Evolutionary conservation across 2,797 vertebrate species (phyloP).

Genomic region (Sebastes flavidus): DNA sequence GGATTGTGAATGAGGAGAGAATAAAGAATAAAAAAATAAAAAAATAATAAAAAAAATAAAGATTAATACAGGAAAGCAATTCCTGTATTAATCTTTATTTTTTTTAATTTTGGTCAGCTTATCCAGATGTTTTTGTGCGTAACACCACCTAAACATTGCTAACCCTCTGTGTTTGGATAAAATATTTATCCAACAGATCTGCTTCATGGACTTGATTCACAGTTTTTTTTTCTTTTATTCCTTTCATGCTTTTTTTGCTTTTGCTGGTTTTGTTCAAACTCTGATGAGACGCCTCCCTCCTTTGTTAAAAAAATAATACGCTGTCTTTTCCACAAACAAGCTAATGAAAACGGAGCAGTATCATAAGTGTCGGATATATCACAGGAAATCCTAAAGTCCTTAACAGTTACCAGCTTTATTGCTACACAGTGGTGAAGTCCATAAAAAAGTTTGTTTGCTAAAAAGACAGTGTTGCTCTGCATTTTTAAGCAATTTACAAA

Average conservation of each 20-base stretch:
- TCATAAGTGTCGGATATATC: background rate
- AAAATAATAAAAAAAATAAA: too few relatives aligned
- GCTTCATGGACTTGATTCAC: slow-evolving; percentile 12
- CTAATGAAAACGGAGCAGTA: background rate
- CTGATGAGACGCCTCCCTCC: slow-evolving; percentile 24
- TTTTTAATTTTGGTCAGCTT: background rate
- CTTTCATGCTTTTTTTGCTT: slow-evolving; percentile 17
- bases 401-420: background rate
- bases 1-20: background rate
- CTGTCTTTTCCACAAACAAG: slow-evolving; percentile 54
- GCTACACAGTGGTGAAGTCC: background rate
- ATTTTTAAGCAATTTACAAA: background rate
- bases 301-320: background rate
- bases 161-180: slow-evolving; percentile 40
- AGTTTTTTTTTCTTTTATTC: background rate
- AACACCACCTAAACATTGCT: background rate
- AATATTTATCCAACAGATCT: slow-evolving; percentile 44
- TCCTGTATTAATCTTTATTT: slow-evolving; percentile 6
- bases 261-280: slow-evolving; percentile 26
- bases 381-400: background rate
- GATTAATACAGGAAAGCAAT: too few relatives aligned
- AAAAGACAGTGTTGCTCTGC: slow-evolving; percentile 34
- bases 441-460: slow-evolving; percentile 37
- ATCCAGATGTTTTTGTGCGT: background rate
- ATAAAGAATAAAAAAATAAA: too few relatives aligned